A percentile compares a stretch with the other conserved stretches of the same genome.
phyloP scores from a whole-genome alignment of 2,113 vertebrate genomes.

The Cyanoramphus novaezelandiae region DNA sequence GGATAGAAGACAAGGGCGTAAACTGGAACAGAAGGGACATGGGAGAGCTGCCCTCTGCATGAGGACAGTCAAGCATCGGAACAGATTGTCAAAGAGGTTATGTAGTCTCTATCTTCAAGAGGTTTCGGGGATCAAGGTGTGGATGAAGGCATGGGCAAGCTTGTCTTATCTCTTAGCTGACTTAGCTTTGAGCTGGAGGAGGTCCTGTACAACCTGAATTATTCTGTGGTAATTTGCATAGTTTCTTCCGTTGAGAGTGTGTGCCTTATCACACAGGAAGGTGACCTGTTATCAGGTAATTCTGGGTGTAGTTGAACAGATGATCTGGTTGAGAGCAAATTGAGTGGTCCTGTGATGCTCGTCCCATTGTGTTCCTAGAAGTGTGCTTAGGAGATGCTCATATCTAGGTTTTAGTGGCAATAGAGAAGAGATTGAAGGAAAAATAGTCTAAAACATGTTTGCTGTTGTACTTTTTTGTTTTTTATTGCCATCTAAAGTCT shows the following conservation, averaged over 20 bases:
- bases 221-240: not conserved
- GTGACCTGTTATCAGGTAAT: not conserved
- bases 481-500: not conserved
- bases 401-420: not conserved
- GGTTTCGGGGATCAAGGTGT: not conserved
- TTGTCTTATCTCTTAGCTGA: not conserved
- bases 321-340: not conserved
- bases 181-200: not conserved
- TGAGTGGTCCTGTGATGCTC: not conserved
- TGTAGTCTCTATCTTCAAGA: not conserved
- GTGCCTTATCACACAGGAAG: not conserved
- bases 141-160: not conserved
- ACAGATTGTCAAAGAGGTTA: not conserved
- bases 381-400: rapidly evolving
- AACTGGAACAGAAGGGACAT: rapidly evolving
- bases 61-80: not conserved
- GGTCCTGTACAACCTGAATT: not conserved
- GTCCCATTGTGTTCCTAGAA: not conserved
- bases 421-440: not conserved
- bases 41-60: not conserved
- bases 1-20: not conserved
- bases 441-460: not conserved
- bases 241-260: not conserved
- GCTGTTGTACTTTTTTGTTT: not conserved
- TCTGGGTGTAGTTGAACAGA: not conserved